A percentile compares a stretch with the other conserved stretches of the same genome.
phyloP scores from a whole-genome alignment of 1,140 invertebrate species.

The Eueides isabella region DNA sequence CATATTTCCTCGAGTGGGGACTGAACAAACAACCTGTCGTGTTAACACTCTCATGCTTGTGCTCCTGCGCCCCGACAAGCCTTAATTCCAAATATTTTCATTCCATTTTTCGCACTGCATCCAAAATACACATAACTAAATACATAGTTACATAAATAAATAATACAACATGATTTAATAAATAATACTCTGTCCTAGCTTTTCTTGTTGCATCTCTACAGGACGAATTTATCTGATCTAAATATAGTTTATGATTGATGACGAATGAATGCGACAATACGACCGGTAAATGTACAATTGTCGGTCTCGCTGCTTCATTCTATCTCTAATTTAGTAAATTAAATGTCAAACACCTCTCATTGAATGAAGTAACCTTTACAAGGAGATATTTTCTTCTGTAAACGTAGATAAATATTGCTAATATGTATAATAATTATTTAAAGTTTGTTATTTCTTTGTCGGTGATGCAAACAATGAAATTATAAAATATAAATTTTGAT shows the following conservation, averaged over 20 bases:
- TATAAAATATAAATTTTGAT: too few relatives aligned
- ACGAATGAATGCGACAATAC: constrained; percentile 37
- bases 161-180: too few relatives aligned
- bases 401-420: not conserved
- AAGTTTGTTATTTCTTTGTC: not conserved
- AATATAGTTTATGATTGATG: constrained; percentile 34
- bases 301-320: constrained; percentile 29
- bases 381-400: not conserved
- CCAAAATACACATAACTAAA: too few relatives aligned
- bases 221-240: constrained; percentile 21
- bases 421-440: not conserved
- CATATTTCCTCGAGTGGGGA: too few relatives aligned
- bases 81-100: too few relatives aligned
- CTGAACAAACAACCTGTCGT: too few relatives aligned
- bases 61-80: too few relatives aligned
- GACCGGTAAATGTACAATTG: constrained; percentile 41
- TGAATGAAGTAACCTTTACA: not conserved
- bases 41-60: too few relatives aligned
- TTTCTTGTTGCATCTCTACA: constrained; percentile 8
- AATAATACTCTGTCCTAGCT: not conserved
- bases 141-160: too few relatives aligned
- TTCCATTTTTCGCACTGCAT: too few relatives aligned
- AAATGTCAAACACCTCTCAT: constrained; percentile 29
- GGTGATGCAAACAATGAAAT: not conserved
- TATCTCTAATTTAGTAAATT: constrained; percentile 38